A percentile compares a stretch with the other conserved stretches of the same genome.
phyloP scores from a whole-genome alignment of 2,888 invertebrate species.

The Caenorhabditis doughertyi region DNA sequence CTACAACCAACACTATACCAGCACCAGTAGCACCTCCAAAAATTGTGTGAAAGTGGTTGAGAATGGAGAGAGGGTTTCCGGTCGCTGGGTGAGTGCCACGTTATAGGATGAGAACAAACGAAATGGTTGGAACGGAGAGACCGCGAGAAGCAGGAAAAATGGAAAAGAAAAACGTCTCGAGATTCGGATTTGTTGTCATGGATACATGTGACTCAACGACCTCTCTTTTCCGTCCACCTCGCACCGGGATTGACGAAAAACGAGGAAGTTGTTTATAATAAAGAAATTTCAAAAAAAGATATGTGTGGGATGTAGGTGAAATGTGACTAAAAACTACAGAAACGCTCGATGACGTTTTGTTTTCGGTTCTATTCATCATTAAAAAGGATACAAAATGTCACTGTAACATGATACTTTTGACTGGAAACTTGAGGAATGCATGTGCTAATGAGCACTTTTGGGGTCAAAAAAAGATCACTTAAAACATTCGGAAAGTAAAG shows the following conservation, averaged over 20 bases:
- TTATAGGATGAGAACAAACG: slow-evolving; percentile 5
- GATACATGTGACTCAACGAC: slow-evolving; percentile 23
- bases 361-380: background rate
- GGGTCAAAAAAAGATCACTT: too few species aligned
- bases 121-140: background rate
- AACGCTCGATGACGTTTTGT: background rate
- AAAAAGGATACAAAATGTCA: background rate
- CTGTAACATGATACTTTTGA: slow-evolving; percentile 8
- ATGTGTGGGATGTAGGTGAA: too few species aligned
- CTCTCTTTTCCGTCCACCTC: too few species aligned
- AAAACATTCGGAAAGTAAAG: background rate
- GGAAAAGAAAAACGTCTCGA: background rate
- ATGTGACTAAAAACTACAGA: background rate
- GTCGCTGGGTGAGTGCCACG: slow-evolving; percentile 14
- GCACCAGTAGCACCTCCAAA: too few species aligned
- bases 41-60: background rate
- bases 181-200: slow-evolving; percentile 52
- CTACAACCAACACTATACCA: too few species aligned
- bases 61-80: slow-evolving; percentile 36
- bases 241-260: too few species aligned
- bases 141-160: slow-evolving; percentile 13
- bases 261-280: too few species aligned
- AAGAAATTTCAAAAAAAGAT: too few species aligned
- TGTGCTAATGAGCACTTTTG: background rate
- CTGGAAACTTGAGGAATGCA: slow-evolving; percentile 11